Base-by-base conservation (phyloP, 2,888 invertebrate genomes). In the Phoenoteleia sp. region DNA sequence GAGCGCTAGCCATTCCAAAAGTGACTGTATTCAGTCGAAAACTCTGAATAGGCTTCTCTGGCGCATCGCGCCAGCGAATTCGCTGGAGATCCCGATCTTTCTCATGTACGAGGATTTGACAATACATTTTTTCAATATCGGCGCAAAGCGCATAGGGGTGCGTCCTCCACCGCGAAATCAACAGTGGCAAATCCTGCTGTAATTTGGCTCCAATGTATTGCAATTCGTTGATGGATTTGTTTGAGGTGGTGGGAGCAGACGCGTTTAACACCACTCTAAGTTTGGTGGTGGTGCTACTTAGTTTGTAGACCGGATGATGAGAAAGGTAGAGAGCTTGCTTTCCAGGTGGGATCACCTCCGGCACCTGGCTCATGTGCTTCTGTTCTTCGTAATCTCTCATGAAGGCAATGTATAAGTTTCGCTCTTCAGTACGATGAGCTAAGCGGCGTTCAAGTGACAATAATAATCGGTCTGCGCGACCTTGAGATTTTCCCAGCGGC, bases 91-190 rank as follows among this genome's bases (percentile, higher is more conserved):
- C 64, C 3, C 79, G 52, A 39, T 86, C 84, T 4, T 75, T 42
- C 25, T 81, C 77, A 15, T 25, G n/a, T 2, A 84, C 54, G 2
- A 60, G 11, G 3, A 81, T 81, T 36, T 84, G 84, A 0, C 81
- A 62, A 15, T 77, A 84, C 84, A 79, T 86, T 9, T 62, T 56
- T 1, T 76, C 49, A 1, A 79, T 77, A 17, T 81, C 83, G 0
- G 86, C n/a, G n/a, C n/a, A n/a, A n/a, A n/a, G n/a, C n/a, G n/a
- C n/a, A n/a, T n/a, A n/a, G n/a, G n/a, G n/a, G n/a, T n/a, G n/a
- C n/a, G n/a, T n/a, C n/a, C n/a, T n/a, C n/a, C n/a, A n/a, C n/a
- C n/a, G n/a, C n/a, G n/a, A 80, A 27, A 27, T 27, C 27, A 27
- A 27, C 6, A 6, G 4, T 6, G 27, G 27, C 6, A 27, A 27